Conservation (phyloP, 1,140 invertebrate genomes). For the Cecropterus lyciades region DNA sequence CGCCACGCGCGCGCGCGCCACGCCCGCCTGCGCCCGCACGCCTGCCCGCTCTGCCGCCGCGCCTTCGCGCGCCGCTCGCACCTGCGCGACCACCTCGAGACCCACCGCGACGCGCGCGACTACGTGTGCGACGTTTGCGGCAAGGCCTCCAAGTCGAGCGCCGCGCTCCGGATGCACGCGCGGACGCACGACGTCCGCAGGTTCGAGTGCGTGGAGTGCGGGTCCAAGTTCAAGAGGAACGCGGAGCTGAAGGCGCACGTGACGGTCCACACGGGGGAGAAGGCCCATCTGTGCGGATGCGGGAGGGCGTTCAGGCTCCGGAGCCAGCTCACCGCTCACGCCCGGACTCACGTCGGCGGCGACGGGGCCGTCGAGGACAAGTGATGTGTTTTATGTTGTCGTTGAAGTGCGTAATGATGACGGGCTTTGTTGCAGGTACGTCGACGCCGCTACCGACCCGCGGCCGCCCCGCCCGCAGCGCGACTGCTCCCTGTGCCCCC, state of each 20-base stretch:
- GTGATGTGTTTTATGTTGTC: not conserved
- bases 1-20: constrained; percentile 79
- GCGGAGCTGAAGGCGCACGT: constrained; percentile 56
- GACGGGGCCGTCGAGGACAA: not conserved
- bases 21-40: constrained; percentile 76
- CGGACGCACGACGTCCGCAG: constrained; percentile 43
- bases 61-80: constrained; percentile 77
- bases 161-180: constrained; percentile 63
- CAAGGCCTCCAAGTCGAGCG: constrained; percentile 53
- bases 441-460: constrained; percentile 21
- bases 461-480: constrained; percentile 11
- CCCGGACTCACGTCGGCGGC: constrained; percentile 37
- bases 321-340: constrained; percentile 57
- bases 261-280: constrained; percentile 61
- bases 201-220: constrained; percentile 64
- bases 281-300: constrained; percentile 54
- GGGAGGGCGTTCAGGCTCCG: constrained; percentile 58
- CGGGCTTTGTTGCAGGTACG: constrained; percentile 55
- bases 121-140: constrained; percentile 83
- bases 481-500: constrained; percentile 53
- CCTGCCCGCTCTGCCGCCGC: constrained; percentile 79
- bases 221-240: constrained; percentile 56
- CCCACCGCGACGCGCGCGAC: constrained; percentile 81
- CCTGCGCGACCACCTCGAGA: constrained; percentile 80
- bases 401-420: constrained; percentile 28